Evolutionary conservation across 2,888 invertebrate genomes (phyloP).

Genomic region (Argynnis bischoffii): DNA sequence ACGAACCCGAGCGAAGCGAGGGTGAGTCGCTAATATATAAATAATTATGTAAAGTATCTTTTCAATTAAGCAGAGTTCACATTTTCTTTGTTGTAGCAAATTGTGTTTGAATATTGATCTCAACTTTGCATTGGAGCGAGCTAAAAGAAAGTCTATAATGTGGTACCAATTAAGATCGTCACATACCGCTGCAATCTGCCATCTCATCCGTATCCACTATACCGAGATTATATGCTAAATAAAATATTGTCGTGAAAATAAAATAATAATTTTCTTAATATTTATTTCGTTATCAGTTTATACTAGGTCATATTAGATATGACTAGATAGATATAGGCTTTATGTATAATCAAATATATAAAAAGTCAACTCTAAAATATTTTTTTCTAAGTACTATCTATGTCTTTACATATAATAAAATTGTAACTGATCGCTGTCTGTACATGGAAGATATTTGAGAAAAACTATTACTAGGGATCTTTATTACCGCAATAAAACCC

Average conservation of each 20-base stretch:
- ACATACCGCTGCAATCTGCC: conserved; percentile 52
- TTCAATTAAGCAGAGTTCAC: not conserved
- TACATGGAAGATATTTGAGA: too few species aligned
- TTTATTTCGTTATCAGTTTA: not conserved
- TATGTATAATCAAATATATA: too few species aligned
- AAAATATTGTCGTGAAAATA: not conserved
- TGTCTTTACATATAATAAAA: too few species aligned
- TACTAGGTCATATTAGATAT: not conserved
- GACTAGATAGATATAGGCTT: too few species aligned
- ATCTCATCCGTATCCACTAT: conserved; percentile 43
- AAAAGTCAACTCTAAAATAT: too few species aligned
- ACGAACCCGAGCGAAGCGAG: too few species aligned
- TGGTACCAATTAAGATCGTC: conserved; percentile 50
- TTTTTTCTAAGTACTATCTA: too few species aligned
- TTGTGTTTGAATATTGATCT: conserved; percentile 28
- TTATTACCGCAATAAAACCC: too few species aligned
- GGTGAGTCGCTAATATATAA: too few species aligned
- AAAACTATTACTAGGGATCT: too few species aligned
- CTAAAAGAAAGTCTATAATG: conserved; percentile 54
- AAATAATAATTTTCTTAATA: not conserved
- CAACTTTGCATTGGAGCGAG: conserved; percentile 36
- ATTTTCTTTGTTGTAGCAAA: not conserved
- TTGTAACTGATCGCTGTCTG: too few species aligned
- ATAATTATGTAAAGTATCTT: too few species aligned
- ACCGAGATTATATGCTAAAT: conserved; percentile 36